phyloP scores from a whole-genome alignment of 2,113 vertebrate genomes.

The Microtus ochrogaster region DNA sequence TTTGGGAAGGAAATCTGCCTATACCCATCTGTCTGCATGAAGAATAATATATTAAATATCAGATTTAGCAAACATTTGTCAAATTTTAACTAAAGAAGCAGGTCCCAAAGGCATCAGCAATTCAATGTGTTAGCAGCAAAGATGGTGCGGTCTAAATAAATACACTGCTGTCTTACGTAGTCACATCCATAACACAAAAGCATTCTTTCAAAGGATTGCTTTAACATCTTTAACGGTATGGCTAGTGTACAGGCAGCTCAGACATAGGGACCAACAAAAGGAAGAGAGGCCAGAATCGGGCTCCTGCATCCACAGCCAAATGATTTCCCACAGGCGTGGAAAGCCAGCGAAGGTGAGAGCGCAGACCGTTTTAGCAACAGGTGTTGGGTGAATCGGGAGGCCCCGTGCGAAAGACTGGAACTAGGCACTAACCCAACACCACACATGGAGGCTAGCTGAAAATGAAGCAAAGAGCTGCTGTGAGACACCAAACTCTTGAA shows the following conservation, averaged over 20 bases:
- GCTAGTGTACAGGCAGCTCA: background rate
- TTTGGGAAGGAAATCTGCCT: background rate
- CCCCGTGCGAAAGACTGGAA: background rate
- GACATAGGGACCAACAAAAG: background rate
- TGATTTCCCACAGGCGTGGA: background rate
- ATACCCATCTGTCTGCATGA: background rate
- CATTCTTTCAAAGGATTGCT: background rate
- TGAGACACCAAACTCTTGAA: background rate
- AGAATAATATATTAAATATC: background rate
- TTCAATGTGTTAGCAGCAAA: background rate
- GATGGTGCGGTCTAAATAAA: background rate
- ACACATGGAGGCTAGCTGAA: background rate
- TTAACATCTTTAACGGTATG: background rate
- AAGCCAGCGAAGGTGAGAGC: background rate
- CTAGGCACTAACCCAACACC: background rate
- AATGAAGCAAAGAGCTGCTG: background rate
- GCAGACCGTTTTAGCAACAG: background rate
- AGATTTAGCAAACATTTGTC: background rate
- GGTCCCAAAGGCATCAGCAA: background rate
- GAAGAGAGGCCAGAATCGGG: background rate
- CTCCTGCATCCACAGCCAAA: no score
- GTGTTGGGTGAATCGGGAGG: background rate
- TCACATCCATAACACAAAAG: background rate
- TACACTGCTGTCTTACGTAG: background rate
- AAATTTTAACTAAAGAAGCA: background rate